Percentiles rank a stretch among this genome's conserved stretches.
These are phyloP conservation scores for Drosophila dunni DNA, from an alignment of 1,140 invertebrate species.

Conservation along the genomic window DNA sequence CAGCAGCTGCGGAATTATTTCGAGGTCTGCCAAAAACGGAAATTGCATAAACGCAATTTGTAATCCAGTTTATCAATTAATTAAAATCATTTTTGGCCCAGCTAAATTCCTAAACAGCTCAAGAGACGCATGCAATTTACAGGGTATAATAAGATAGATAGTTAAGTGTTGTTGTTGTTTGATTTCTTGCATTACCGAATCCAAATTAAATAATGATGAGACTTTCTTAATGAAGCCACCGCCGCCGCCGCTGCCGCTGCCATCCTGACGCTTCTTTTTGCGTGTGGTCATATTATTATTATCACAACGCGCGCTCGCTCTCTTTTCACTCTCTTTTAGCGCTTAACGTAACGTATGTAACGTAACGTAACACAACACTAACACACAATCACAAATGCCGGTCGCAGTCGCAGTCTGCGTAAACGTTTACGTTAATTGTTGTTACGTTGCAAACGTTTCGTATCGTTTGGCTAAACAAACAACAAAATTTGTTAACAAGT, in stretches of 20 bases:
- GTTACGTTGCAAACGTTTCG: constrained; percentile 44
- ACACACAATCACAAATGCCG: constrained; percentile 62
- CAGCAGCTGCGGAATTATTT: constrained; percentile 31
- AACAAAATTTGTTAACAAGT: constrained; percentile 37
- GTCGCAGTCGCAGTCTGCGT: constrained; percentile 41
- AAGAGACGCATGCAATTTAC: not conserved
- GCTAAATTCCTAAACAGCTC: not conserved
- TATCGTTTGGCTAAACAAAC: constrained; percentile 36
- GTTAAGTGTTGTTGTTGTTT: constrained; percentile 1
- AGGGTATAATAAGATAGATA: not conserved
- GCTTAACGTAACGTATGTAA: constrained; percentile 29
- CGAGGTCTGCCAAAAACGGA: constrained; percentile 33
- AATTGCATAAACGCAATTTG: constrained; percentile 56
- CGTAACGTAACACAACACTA: constrained; percentile 34
- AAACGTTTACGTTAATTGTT: constrained; percentile 55
- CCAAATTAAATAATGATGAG: constrained; percentile 93
- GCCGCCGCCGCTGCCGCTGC: constrained; percentile 77
- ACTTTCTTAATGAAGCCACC: constrained; percentile 93
- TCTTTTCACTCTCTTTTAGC: constrained; percentile 27
- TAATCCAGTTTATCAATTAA: constrained; percentile 23
- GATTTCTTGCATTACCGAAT: constrained; percentile 88
- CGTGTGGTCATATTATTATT: constrained; percentile 88
- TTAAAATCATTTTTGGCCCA: not conserved
- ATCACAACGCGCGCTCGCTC: constrained; percentile 42
- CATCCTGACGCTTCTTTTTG: constrained; percentile 91